These are phyloP conservation scores for Falcunculus frontatus DNA, from an alignment of 2,113 vertebrate genomes.

Conservation along the genomic window DNA sequence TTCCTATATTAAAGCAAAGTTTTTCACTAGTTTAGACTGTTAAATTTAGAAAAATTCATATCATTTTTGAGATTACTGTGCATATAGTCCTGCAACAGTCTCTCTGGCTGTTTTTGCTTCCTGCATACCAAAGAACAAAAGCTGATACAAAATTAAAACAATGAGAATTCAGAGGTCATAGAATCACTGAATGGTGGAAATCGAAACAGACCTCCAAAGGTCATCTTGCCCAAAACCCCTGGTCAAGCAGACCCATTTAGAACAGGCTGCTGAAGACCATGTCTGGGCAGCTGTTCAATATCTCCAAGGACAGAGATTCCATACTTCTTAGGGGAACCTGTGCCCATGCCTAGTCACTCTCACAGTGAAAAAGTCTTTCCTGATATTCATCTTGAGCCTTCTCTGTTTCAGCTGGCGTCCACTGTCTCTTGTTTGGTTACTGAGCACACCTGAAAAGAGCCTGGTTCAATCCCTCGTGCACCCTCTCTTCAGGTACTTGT, in stretches of 20 bases:
- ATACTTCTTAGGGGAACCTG: neutral
- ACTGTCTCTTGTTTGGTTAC: neutral
- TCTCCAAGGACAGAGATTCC: neutral
- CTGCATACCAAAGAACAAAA: neutral
- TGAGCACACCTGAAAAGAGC: neutral
- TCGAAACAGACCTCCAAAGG: neutral
- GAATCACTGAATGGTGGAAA: neutral
- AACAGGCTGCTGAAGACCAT: neutral
- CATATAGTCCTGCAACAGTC: neutral
- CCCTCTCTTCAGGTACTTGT: neutral
- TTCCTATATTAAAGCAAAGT: neutral
- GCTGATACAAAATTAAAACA: neutral
- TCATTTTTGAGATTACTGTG: neutral
- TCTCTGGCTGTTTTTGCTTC: neutral
- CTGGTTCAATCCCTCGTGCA: neutral
- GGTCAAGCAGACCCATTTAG: neutral
- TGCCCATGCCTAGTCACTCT: neutral
- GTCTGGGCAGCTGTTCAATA: neutral
- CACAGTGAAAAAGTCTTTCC: neutral
- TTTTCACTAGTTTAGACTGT: neutral
- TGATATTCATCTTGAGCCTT: neutral
- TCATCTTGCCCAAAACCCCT: neutral
- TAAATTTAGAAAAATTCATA: neutral
- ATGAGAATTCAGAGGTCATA: neutral
- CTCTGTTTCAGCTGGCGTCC: fast-evolving